Evolutionary conservation across 1,140 invertebrate genomes (phyloP).

Genomic region (Eurosta solidaginis): DNA sequence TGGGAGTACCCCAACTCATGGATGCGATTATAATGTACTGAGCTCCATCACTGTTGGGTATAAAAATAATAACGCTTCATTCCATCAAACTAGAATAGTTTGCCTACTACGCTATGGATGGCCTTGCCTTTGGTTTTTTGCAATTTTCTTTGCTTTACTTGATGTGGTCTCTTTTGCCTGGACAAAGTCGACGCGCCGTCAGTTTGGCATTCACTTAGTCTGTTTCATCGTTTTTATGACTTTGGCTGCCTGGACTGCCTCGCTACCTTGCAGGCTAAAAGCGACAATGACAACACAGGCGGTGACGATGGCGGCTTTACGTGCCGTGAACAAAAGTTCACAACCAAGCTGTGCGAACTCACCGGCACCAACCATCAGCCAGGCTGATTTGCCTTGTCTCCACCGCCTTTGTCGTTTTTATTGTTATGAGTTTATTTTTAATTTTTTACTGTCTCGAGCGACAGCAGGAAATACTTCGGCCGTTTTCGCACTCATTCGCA

Average conservation of each 20-base stretch:
- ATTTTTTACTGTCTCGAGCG: conserved; percentile 15
- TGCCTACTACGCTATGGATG: not conserved
- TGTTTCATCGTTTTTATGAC: not conserved
- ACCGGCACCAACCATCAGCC: not conserved
- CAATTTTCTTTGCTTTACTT: not conserved
- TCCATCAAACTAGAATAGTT: too few species aligned
- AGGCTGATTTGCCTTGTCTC: not conserved
- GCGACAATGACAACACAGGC: not conserved
- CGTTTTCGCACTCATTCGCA: conserved; percentile 15
- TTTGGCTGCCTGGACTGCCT: not conserved
- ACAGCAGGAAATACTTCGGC: conserved; percentile 22
- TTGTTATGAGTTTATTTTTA: conserved; percentile 29
- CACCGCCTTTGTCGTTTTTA: not conserved
- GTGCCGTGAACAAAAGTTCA: conserved; percentile 25
- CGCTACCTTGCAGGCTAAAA: not conserved
- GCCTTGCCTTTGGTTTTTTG: not conserved
- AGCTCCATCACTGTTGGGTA: too few species aligned
- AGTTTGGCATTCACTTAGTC: conserved; percentile 11
- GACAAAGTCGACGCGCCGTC: conserved; percentile 3
- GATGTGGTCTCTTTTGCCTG: not conserved
- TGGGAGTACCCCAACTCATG: too few species aligned
- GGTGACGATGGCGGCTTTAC: conserved; percentile 4
- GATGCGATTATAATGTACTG: too few species aligned
- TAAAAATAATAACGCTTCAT: too few species aligned
- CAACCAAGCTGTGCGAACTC: not conserved